phyloP scores from a whole-genome alignment of 2,888 invertebrate species.

The Oscheius sp. region DNA sequence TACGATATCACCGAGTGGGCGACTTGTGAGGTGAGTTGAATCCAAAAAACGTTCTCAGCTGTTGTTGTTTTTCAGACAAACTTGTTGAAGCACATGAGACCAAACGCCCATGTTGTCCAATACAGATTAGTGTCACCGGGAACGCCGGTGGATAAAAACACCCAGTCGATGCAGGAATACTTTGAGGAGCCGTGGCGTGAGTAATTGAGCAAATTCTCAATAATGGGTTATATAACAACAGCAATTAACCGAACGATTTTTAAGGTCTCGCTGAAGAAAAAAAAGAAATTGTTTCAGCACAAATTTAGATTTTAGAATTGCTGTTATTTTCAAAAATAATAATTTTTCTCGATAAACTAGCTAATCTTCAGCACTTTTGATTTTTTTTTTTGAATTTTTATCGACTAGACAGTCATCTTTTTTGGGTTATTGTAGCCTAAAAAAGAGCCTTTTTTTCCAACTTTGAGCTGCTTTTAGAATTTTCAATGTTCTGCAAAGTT shows the following conservation, averaged over 20 bases:
- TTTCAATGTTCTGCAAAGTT: no score
- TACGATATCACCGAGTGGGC: constrained; percentile 98
- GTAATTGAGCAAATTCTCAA: no score
- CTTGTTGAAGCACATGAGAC: constrained; percentile 30
- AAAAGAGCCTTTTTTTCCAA: not conserved
- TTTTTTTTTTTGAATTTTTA: not conserved
- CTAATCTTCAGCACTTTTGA: no score
- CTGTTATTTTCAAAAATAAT: not conserved
- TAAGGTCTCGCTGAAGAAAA: not conserved
- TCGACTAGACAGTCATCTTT: no score
- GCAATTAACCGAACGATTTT: no score
- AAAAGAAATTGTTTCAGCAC: not conserved
- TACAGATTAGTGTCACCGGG: constrained; percentile 25
- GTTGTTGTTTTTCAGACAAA: constrained; percentile 21
- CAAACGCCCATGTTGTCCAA: constrained; percentile 29
- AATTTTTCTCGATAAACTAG: not conserved
- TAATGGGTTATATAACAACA: no score
- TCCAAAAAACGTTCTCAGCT: not conserved
- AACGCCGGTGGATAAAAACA: not conserved
- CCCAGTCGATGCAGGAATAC: constrained; percentile 8
- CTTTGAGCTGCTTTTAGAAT: not conserved
- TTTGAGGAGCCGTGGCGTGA: constrained; percentile 9
- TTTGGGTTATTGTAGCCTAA: no score
- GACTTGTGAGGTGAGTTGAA: constrained; percentile 80
- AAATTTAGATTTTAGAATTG: not conserved